These are phyloP conservation scores for Neodiprion lecontei DNA, from an alignment of 1,140 invertebrate genomes.

Conservation along the genomic window DNA sequence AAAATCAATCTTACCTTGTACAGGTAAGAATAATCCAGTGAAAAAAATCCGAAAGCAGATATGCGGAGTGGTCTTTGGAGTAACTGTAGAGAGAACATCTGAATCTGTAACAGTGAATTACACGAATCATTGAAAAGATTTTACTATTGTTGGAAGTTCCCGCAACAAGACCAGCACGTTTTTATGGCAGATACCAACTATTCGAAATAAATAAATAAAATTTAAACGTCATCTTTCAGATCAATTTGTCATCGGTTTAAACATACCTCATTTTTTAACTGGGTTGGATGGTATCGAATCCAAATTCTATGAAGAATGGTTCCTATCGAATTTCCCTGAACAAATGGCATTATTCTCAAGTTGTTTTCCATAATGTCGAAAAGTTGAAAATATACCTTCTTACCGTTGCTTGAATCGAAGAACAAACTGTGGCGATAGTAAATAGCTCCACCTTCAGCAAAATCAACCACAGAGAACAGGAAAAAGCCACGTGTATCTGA, in stretches of 20 bases:
- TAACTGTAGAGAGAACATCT: background rate
- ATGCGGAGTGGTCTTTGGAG: background rate
- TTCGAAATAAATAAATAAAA: no score
- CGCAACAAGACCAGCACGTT: no score
- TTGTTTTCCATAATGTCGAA: background rate
- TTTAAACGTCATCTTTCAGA: no score
- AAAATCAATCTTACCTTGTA: background rate
- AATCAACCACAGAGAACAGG: no score
- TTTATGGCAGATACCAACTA: no score
- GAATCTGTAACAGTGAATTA: background rate
- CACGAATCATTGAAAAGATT: no score
- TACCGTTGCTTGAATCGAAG: background rate
- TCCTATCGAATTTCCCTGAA: background rate
- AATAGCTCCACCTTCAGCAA: background rate
- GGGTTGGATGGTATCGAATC: background rate
- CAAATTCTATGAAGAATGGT: background rate
- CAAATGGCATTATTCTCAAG: background rate
- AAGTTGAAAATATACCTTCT: background rate
- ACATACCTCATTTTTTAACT: background rate
- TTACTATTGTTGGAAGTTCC: no score
- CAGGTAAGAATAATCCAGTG: background rate
- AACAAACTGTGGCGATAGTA: background rate
- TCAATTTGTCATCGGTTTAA: background rate
- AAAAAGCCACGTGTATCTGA: no score
- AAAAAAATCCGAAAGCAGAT: background rate